phyloP scores from a whole-genome alignment of 2,888 invertebrate species.

The Sphinx pinastri region DNA sequence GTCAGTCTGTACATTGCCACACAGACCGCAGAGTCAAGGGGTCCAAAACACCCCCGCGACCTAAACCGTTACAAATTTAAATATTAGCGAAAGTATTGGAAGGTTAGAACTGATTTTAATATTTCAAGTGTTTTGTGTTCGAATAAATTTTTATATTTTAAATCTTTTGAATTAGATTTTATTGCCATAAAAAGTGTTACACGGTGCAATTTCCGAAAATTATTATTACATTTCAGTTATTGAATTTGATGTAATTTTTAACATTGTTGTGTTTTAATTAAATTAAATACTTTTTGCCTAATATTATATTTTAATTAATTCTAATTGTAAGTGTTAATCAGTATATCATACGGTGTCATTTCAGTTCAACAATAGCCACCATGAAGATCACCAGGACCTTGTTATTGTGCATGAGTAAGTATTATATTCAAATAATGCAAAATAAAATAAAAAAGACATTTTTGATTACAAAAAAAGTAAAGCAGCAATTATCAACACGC shows the following conservation, averaged over 20 bases:
- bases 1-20: slow-evolving; percentile 69
- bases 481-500: too few relatives aligned
- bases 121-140: slow-evolving; percentile 31
- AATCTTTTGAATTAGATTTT: background rate
- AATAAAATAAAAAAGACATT: too few relatives aligned
- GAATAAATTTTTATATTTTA: background rate
- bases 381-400: slow-evolving; percentile 70
- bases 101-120: slow-evolving; percentile 53
- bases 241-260: background rate
- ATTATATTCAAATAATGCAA: background rate
- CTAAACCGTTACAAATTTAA: slow-evolving; percentile 53
- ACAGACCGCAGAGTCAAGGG: slow-evolving; percentile 64
- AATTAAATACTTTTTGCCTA: background rate
- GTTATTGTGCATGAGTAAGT: slow-evolving; percentile 73
- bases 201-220: background rate
- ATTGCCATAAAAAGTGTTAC: background rate
- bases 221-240: background rate
- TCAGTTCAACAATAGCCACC: slow-evolving; percentile 74
- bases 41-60: slow-evolving; percentile 56
- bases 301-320: slow-evolving; percentile 27
- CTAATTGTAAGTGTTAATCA: slow-evolving; percentile 37
- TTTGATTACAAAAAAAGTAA: too few relatives aligned
- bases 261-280: background rate
- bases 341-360: slow-evolving; percentile 53
- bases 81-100: slow-evolving; percentile 73